Evolutionary conservation across 1,140 invertebrate genomes (phyloP), one percentile per base, ranked within the genome.

Genomic region (Heliconius eleuchia): DNA sequence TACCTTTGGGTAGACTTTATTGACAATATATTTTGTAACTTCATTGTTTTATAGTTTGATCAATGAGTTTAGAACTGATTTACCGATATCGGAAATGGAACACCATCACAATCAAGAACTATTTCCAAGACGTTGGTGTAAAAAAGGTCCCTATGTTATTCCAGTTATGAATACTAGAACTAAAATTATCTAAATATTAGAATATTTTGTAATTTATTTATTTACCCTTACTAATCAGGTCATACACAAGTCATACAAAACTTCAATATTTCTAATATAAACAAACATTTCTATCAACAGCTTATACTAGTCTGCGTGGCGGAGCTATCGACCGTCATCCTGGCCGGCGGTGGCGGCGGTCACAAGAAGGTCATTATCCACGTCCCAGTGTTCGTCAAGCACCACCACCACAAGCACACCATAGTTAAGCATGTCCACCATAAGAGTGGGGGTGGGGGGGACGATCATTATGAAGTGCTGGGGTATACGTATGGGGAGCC

Each of bases 331-430:
- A 73, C 80, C 30, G 72, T 90, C 16, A 86, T 90, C 39, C 76
- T 79, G 13, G 92, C 89, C 0, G 94, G 92, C 5, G 93, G 92
- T 7, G 88, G 88, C 66, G 94, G 92, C 46, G 92, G 92, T 66
- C 95, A 96, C 86, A 96, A 96, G 88, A 95, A 96, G 84, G 94
- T 96, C 71, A 93, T 96, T 79, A 96, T 96, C 85, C 96, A 96
- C 86, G 95, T 96, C 6, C 95, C 96, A 3, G 88, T 95, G 83
- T 95, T 95, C 84, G 95, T 96, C 70, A 96, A 96, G 76, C 94
- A 95, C 77, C 95, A 96, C 82, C 95, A 96, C 80, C 95, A 96
- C 85, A 96, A 95, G 50, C 95, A 96, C 86, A 96, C 96, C 8
- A 94, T 96, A 50, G 95, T 95, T 78, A 96, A 96, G 80, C 95